These are phyloP conservation scores for Caranx melampygus DNA, from an alignment of 2,113 vertebrate genomes.

Conservation along the genomic window DNA sequence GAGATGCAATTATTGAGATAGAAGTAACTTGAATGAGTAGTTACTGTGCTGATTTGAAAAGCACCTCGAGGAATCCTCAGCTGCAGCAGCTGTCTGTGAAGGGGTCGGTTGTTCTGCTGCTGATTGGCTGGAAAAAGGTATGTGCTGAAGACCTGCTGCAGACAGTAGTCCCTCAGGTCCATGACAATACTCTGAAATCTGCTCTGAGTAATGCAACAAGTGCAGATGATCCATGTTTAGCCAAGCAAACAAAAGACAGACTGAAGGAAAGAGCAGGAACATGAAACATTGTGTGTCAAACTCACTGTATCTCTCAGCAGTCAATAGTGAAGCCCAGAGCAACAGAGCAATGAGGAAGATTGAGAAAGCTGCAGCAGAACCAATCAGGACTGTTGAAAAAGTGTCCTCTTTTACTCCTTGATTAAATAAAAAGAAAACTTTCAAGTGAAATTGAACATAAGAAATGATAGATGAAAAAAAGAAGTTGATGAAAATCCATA, in stretches of 20 bases:
- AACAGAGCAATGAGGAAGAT: conserved; percentile 65
- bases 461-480: background rate
- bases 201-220: conserved; percentile 47
- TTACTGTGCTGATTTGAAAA: background rate
- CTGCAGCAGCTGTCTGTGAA: background rate
- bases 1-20: background rate
- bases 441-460: background rate
- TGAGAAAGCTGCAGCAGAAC: conserved; percentile 56
- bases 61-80: conserved; percentile 50
- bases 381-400: conserved; percentile 57
- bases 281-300: background rate
- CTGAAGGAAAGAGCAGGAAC: background rate
- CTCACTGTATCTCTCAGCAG: conserved; percentile 68
- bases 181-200: conserved; percentile 30
- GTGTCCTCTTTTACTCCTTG: conserved; percentile 49
- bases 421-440: background rate
- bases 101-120: background rate
- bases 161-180: conserved; percentile 28
- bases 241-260: background rate
- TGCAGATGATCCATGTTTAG: background rate
- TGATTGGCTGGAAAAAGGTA: conserved; percentile 19
- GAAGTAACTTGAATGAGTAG: background rate
- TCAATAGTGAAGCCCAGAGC: conserved; percentile 68
- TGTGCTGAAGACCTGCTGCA: conserved; percentile 25
- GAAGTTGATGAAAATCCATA: background rate